A percentile compares a stretch with the other conserved stretches of the same genome.
Conservation (phyloP, 1,140 invertebrate species). For the Ptiloglossa arizonensis region DNA sequence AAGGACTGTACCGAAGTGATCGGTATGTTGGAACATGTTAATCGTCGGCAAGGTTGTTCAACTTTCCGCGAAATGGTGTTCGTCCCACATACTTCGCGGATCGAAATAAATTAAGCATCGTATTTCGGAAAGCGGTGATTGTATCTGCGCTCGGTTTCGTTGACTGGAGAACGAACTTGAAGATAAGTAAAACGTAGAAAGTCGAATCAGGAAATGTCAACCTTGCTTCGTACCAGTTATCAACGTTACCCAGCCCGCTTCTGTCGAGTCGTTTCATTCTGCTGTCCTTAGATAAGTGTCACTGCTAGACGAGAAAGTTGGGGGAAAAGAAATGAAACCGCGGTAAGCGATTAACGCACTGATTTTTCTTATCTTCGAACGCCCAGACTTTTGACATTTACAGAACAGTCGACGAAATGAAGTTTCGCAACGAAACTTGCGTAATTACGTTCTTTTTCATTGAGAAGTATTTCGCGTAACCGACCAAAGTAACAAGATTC, state of each 20-base stretch:
- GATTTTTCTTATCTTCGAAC: constrained; percentile 28
- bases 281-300: constrained; percentile 27
- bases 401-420: no score
- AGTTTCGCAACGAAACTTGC: no score
- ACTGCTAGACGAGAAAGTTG: constrained; percentile 5
- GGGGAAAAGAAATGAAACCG: constrained; percentile 16
- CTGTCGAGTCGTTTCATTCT: constrained; percentile 27
- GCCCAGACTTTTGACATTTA: background rate
- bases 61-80: background rate
- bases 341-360: background rate
- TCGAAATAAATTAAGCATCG: background rate
- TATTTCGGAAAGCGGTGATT: background rate
- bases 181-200: constrained; percentile 23
- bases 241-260: background rate
- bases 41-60: no score
- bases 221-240: constrained; percentile 16
- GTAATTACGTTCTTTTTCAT: no score
- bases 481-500: no score
- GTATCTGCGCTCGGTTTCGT: background rate
- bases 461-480: no score
- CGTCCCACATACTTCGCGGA: background rate
- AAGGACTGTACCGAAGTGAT: no score
- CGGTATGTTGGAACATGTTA: no score
- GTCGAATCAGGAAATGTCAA: constrained; percentile 35
- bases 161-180: background rate